Percentiles rank a stretch among this genome's conserved stretches.
These are phyloP conservation scores for Caenorhabditis sinica DNA, from an alignment of 2,888 invertebrate species.

Conservation along the genomic window DNA sequence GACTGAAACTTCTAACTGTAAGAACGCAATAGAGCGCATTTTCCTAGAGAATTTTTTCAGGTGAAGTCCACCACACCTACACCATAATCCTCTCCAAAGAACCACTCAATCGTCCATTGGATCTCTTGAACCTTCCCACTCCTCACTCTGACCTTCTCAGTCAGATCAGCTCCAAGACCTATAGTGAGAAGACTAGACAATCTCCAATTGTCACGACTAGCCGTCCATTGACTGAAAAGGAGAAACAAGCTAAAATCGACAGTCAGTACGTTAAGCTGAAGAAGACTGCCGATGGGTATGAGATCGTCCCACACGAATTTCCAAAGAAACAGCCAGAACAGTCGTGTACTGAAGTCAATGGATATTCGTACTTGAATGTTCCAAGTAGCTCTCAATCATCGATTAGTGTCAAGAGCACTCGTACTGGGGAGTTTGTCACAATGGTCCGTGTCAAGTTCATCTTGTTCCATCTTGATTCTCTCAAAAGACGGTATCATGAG, in stretches of 20 bases:
- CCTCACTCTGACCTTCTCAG: slow-evolving; percentile 19
- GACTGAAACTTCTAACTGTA: slow-evolving; percentile 7
- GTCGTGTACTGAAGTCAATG: neutral
- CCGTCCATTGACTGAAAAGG: too few species aligned
- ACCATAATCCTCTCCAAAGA: slow-evolving; percentile 15
- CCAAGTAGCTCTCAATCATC: slow-evolving; percentile 32
- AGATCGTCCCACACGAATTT: neutral
- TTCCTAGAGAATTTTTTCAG: slow-evolving; percentile 15
- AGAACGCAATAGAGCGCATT: neutral
- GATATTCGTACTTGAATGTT: too few species aligned
- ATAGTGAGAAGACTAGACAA: slow-evolving; percentile 4
- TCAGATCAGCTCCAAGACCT: slow-evolving; percentile 39
- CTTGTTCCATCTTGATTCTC: slow-evolving; percentile 31
- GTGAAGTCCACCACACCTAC: slow-evolving; percentile 33
- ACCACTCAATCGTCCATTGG: neutral
- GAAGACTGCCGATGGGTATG: too few species aligned
- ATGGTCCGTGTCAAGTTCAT: slow-evolving; percentile 60
- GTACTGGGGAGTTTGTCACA: slow-evolving; percentile 32
- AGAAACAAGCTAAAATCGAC: too few species aligned
- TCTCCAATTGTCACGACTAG: neutral
- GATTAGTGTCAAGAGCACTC: slow-evolving; percentile 5
- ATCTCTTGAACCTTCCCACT: neutral
- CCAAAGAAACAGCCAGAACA: too few species aligned
- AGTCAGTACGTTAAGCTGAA: too few species aligned
- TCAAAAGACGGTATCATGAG: slow-evolving; percentile 18